phyloP scores from a whole-genome alignment of 2,113 vertebrate genomes.

The Monopterus albus region DNA sequence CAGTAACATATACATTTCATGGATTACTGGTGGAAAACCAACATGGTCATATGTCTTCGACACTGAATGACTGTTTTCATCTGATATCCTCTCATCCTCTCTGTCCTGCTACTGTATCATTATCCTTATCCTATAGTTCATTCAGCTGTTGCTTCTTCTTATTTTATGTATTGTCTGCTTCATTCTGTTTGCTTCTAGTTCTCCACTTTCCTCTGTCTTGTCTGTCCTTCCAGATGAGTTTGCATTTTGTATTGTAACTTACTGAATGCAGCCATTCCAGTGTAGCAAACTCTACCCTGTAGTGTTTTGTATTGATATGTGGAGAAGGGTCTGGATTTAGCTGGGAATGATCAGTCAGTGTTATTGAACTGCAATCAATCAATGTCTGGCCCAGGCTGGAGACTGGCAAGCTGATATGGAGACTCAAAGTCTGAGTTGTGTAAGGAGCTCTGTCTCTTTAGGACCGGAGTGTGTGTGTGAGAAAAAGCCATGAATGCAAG shows the following conservation, averaged over 20 bases:
- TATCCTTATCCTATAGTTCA: not conserved
- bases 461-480: constrained; percentile 35
- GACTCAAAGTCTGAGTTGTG: constrained; percentile 72
- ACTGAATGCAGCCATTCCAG: not conserved
- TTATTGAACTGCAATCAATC: constrained; percentile 76
- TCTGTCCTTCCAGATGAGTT: constrained; percentile 2
- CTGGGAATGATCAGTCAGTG: constrained; percentile 66
- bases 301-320: constrained; percentile 49
- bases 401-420: constrained; percentile 57
- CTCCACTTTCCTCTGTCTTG: too few relatives aligned
- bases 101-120: constrained; percentile 24
- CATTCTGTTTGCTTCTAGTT: constrained; percentile 1
- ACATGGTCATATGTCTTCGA: constrained; percentile 28
- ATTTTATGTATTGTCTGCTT: constrained; percentile 2
- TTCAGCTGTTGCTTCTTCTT: constrained; percentile 8
- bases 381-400: constrained; percentile 43
- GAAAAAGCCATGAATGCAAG: constrained; percentile 36
- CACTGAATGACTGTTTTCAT: constrained; percentile 22
- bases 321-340: constrained; percentile 46
- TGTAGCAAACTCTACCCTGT: constrained; percentile 16
- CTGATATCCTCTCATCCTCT: constrained; percentile 19
- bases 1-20: constrained; percentile 6
- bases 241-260: not conserved
- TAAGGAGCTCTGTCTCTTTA: constrained; percentile 37
- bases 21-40: constrained; percentile 11